Base-by-base conservation (phyloP, 2,113 vertebrate genomes). In the Tyto alba region DNA sequence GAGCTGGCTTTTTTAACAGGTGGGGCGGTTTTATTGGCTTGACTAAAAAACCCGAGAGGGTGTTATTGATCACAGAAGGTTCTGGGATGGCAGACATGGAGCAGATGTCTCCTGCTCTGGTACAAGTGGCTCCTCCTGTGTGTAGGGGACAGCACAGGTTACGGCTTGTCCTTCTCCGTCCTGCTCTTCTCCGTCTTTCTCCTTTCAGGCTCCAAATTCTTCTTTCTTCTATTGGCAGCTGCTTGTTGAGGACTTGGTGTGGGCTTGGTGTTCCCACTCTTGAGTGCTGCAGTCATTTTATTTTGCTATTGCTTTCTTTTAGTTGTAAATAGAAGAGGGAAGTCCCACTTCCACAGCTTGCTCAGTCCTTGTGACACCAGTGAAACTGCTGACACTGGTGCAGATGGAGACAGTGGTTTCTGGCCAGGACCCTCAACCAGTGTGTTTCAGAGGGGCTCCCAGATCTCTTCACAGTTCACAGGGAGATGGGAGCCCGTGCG, bases 401-500 rank as follows among this genome's bases (percentile, higher is more conserved):
- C 5, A 7, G 75, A 64, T 2, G 20, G 60, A 50, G 50, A 4
- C 0, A 1, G 68, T 17, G 23, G 15, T 40, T 80, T 71, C 23
- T 71, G 36, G 38, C 12, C 66, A 27, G 45, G 38, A 55, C 34
- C 56, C 38, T 57, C 60, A 16, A 4, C 5, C 34, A 7, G 41
- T 2, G 45, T 3, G 5, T 63, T 30, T 77, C 20, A 2, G 41
- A 77, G 34, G 27, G 32, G 29, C 5, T 68, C 52, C 55, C 84
- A 41, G 73, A 41, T 48, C 48, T 20, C 15, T 7, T 19, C 3
- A 5, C 13, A 41, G 41, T 15, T 62, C 17, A 1, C 3, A 13
- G 71, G 3, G 40, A 27, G 57, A n/a, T 3, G 8, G 27, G 38
- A 72, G 13, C 34, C 64, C 3, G 0, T 7, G 18, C 1, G 2